Conservation (phyloP, 2,888 invertebrate genomes). For the Thecophora atra region DNA sequence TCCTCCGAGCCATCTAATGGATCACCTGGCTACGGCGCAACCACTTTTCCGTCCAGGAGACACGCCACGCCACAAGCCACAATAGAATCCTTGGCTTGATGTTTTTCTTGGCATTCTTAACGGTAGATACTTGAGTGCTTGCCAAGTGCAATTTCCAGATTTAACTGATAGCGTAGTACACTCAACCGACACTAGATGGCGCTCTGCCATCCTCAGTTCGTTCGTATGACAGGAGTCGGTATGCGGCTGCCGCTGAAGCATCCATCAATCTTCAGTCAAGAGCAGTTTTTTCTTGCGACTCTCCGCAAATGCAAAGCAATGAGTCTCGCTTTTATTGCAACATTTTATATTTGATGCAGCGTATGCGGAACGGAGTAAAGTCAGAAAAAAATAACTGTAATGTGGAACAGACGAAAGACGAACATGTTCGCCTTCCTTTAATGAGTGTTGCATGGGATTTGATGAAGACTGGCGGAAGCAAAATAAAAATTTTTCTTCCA, state of each 20-base stretch:
- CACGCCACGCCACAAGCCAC: neutral
- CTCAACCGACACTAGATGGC: constrained; percentile 44
- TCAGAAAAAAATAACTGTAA: neutral
- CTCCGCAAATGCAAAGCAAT: constrained; percentile 13
- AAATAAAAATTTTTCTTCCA: no score
- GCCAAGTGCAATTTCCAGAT: constrained; percentile 54
- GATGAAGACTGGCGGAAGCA: neutral
- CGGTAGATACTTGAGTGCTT: constrained; percentile 42
- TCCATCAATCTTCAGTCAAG: constrained; percentile 51
- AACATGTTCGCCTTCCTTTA: neutral
- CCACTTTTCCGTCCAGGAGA: neutral
- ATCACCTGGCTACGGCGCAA: constrained; percentile 5
- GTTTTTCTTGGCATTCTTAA: constrained; percentile 22
- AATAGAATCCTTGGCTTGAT: neutral
- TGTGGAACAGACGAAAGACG: neutral
- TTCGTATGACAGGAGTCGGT: neutral
- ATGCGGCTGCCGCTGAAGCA: constrained; percentile 31
- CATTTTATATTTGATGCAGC: constrained; percentile 30
- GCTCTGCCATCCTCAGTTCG: constrained; percentile 22
- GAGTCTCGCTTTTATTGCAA: constrained; percentile 39
- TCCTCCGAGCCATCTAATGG: neutral
- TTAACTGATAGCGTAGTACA: constrained; percentile 50
- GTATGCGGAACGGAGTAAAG: no score
- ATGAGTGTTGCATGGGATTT: neutral
- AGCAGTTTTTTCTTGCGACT: constrained; percentile 26